Base-by-base conservation (phyloP, 2,797 vertebrate genomes). In the Onychomys torridus region DNA sequence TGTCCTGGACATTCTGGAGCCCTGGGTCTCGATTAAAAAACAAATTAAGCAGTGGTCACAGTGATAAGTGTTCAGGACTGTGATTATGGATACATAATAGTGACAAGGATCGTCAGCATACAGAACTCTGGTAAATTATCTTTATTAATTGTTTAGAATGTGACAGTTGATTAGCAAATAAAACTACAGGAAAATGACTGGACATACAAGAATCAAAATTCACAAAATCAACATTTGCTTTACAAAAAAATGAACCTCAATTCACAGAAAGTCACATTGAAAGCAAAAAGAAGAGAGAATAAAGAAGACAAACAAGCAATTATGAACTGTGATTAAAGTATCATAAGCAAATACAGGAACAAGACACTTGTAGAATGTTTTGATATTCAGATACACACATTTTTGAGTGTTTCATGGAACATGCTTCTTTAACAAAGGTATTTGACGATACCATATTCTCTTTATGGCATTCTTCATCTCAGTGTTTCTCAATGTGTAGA, bases 401-500 rank as follows among this genome's bases (percentile, higher is more conserved):
- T 88, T 73, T 73, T 73, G 21, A 71, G 2, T 3, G 10, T 65
- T 40, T 32, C 17, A 71, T 4, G 14, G 4, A 37, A 4, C 19
- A 9, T 73, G 43, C 29, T 77, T 55, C 27, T 32, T 46, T 67
- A 59, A 29, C 19, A 29, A 43, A 82, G 49, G 37, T 34, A 79
- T 25, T 10, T 27, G 67, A 82, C n/a, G 32, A 11, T 12, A 29
- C 8, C 65, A 94, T 16, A 94, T 2, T 59, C 83, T 85, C 19
- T 43, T 77, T 37, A 95, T 49, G 29, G 90, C 77, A 19, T 37
- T 79, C 29, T 87, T 97, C 89, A 97, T 90, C 27, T 97, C 92
- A 3, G 0, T 4, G 57, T 98, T 98, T 73, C 95, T 97, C 61
- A 98, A 71, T 0, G 90, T 97, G 9, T 97, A 97, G 71, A 97